Base-by-base conservation (phyloP, 2,888 invertebrate species). In the Cryptocephalus primarius region DNA sequence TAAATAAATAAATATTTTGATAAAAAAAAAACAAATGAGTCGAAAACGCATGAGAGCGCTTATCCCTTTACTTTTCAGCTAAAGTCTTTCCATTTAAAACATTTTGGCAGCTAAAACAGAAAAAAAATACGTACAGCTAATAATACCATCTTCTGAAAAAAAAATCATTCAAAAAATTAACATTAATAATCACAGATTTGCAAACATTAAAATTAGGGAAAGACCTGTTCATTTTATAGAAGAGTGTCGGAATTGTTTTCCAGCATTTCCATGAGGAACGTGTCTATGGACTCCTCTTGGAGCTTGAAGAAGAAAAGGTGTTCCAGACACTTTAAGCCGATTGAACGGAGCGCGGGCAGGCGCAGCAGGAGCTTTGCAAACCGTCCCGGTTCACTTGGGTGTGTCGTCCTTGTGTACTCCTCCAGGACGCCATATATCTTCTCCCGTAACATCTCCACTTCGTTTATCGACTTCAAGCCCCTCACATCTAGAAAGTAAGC, bases 371-470 rank as follows among this genome's bases (percentile, higher is more conserved):
- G 75, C 68, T 97, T 92, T 34, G 97, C 96, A 72, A 99, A 96
- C 42, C 99, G 78, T 6, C 94, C 94, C 38, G 92, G 88, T 64
- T 97, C 96, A 31, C 86, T 82, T 32, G 92, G 87, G 74, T 91
- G 90, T 55, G 84, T 81, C 33, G 82, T 78, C 52, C 90, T 83
- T 53, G 90, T 90, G 74, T 99, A 95, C 64, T 96, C 94, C 72
- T 99, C 96, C 60, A 99, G 76, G 45, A 93, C 88, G 6, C 90
- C 87, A 70, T 95, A 99, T 55, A 88, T 92, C 75, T 94, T 95
- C 72, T 97, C 95, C 52, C 99, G 79, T 45, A 96, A 77, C 46
- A 83, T 75, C 60, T 91, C 89, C 8, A 95, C 86, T 62, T 88
- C 87, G 57, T 79, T 79, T 32, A 83, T 80, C 47, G 86, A 85